These are phyloP conservation scores for Hofmannophila pseudospretella DNA, from an alignment of 2,888 invertebrate genomes.

Conservation along the genomic window DNA sequence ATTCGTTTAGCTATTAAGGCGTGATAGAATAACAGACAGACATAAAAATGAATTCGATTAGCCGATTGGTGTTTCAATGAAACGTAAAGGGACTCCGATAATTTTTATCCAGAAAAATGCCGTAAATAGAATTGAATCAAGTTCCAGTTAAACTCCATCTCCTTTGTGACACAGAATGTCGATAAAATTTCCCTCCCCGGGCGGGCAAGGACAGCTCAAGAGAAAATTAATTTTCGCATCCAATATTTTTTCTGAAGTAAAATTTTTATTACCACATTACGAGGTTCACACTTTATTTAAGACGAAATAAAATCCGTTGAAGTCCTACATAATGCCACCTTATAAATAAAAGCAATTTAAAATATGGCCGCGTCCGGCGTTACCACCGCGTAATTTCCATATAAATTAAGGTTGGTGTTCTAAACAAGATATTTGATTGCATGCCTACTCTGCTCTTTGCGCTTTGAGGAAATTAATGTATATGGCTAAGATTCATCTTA, in stretches of 20 bases:
- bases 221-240: constrained; percentile 7
- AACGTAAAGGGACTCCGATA: background rate
- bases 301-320: constrained; percentile 16
- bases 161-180: constrained; percentile 6
- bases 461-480: constrained; percentile 22
- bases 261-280: constrained; percentile 5
- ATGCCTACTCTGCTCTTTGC: constrained; percentile 20
- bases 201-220: background rate
- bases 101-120: constrained; percentile 6
- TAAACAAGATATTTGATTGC: constrained; percentile 54
- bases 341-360: constrained; percentile 29
- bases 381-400: constrained; percentile 52
- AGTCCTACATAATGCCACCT: constrained; percentile 14
- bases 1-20: too few species aligned
- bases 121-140: constrained; percentile 8
- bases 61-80: too few species aligned
- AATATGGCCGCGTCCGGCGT: constrained; percentile 31
- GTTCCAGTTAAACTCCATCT: constrained; percentile 8
- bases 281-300: constrained; percentile 5
- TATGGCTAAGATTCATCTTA: constrained; percentile 1
- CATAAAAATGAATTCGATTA: too few species aligned
- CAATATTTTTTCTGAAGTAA: background rate
- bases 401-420: constrained; percentile 57
- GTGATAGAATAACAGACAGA: too few species aligned
- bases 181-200: constrained; percentile 7